phyloP scores from a whole-genome alignment of 2,113 vertebrate genomes.

The Pristiophorus japonicus region DNA sequence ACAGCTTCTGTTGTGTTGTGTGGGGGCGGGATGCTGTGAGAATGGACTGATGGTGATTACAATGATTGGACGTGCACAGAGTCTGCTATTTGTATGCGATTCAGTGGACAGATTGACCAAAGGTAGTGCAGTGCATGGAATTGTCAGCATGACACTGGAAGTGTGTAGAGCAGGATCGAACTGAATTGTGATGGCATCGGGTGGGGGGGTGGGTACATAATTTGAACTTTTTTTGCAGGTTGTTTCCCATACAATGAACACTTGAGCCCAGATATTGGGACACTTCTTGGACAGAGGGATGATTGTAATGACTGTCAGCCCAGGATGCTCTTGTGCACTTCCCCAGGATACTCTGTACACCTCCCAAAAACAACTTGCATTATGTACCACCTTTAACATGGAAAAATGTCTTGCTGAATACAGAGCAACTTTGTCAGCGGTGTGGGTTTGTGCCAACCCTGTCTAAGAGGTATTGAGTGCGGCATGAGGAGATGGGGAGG shows the following conservation, averaged over 20 bases:
- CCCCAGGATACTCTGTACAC: no score
- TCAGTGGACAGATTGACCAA: neutral
- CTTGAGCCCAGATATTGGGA: no score
- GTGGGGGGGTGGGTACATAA: no score
- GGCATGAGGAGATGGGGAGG: neutral
- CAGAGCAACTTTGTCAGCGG: neutral
- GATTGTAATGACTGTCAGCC: no score
- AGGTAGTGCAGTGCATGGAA: no score
- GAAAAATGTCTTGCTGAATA: neutral
- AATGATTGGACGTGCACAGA: neutral
- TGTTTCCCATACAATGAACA: no score
- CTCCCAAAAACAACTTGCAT: neutral
- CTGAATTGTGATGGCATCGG: neutral
- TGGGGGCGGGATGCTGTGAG: neutral
- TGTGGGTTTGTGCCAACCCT: neutral
- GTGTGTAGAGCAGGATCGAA: neutral
- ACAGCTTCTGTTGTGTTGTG: neutral
- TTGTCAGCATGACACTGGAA: no score
- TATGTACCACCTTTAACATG: neutral
- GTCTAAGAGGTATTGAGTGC: neutral
- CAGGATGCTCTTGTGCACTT: no score
- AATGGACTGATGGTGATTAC: neutral
- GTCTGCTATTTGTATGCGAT: neutral
- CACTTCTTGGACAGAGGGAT: no score
- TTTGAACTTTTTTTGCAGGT: no score